Base-by-base conservation (phyloP, 2,888 invertebrate species). In the Epinotia nisella region DNA sequence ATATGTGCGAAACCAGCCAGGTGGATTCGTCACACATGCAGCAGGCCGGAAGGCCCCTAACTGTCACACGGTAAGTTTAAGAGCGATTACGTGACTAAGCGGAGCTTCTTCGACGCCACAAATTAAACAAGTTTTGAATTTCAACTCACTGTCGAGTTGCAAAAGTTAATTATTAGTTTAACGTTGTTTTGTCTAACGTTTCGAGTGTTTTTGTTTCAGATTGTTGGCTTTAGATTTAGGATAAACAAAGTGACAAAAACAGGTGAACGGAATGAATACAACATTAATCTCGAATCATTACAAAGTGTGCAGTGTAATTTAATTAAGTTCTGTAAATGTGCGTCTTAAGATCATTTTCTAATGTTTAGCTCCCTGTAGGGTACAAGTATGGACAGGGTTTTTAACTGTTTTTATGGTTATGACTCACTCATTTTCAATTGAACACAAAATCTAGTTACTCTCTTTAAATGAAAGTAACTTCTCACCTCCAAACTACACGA, bases 71-170 rank as follows among this genome's bases (percentile, higher is more conserved):
- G 77, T 78, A 79, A 88, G 85, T 90, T 89, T 75, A 83, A 90
- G 91, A 85, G 90, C 83, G 82, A 86, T 90, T 90, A 91, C 92
- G 92, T 93, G 93, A 92, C 94, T 93, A 93, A 92, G 93, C 93
- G 84, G 81, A 78, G 79, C 86, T 87, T 84, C 86, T 87, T 86
- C 81, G 62, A 77, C 76, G 85, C 89, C 90, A 82, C 92, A 92
- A 92, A 93, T 92, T 92, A 92, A 90, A 90, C 90, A 92, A 93
- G 87, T 93, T 91, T 79, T 80, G 80, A 83, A 86, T 87, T 85
- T 81, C 83, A 79, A 85, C 83, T 77, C 79, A 80, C 78, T 80
- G 78, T 78, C 80, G 79, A 78, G 78, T 75, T 78, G 75, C 78
- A 79, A 82, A 86, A 89, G 86, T 90, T 90, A 85, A 88, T 90